These are phyloP conservation scores for Heterodera carotae DNA, from an alignment of 1,140 invertebrate genomes.

Conservation along the genomic window DNA sequence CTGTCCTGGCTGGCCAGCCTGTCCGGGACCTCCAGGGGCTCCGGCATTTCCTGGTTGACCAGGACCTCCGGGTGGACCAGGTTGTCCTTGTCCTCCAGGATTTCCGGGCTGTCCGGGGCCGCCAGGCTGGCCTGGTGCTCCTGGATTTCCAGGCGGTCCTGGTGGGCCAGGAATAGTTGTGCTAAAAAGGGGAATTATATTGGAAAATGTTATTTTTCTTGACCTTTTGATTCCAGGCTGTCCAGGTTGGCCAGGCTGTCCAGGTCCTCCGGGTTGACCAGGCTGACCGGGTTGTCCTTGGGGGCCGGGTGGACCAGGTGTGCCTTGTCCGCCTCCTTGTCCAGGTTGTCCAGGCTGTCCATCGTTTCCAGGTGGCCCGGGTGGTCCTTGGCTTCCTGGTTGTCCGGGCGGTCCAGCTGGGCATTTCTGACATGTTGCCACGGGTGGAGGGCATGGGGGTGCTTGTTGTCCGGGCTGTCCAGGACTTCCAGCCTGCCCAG, in stretches of 20 bases:
- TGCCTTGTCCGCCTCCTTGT: conserved; percentile 29
- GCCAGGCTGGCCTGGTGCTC: conserved; percentile 28
- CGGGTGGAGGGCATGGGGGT: conserved; percentile 22
- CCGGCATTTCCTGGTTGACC: conserved; percentile 38
- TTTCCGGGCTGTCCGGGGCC: conserved; percentile 44
- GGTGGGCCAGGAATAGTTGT: conserved; percentile 41
- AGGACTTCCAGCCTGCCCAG: conserved; percentile 33
- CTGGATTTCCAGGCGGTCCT: conserved; percentile 44
- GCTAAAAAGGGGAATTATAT: conserved; percentile 8
- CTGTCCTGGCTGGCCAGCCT: conserved; percentile 31
- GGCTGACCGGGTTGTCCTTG: conserved; percentile 43
- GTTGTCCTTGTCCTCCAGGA: conserved; percentile 41
- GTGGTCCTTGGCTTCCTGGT: conserved; percentile 37
- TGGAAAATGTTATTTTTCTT: conserved; percentile 7
- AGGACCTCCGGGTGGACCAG: conserved; percentile 24
- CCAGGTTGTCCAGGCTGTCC: conserved; percentile 39
- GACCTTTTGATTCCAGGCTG: conserved; percentile 36
- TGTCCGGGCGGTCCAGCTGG: conserved; percentile 43
- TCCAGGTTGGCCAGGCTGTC: conserved; percentile 39
- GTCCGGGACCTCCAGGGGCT: conserved; percentile 39
- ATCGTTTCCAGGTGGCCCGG: conserved; percentile 39
- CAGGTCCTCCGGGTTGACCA: conserved; percentile 41
- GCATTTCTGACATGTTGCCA: conserved; percentile 28
- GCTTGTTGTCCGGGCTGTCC: conserved; percentile 26
- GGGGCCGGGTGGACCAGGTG: conserved; percentile 35